Evolutionary conservation across 2,888 invertebrate species (phyloP), one percentile per base, ranked within the genome.

Genomic region (Mythimna loreyi): DNA sequence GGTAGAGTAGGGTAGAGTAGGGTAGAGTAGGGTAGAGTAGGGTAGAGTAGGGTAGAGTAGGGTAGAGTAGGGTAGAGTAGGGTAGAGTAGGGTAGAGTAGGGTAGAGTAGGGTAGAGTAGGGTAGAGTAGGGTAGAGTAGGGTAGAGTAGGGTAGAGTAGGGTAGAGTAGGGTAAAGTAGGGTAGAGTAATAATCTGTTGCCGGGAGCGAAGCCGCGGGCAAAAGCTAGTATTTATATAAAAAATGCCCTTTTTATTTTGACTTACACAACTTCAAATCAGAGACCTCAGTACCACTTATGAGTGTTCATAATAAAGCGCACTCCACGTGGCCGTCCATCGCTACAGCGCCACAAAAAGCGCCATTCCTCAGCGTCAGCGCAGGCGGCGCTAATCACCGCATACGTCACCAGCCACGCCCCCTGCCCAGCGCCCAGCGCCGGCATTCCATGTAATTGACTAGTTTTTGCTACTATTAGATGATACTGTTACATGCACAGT

Each of bases 301-400:
- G 25, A 63, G 33, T 40, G 28, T 33, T 72, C n/a, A 65, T 67
- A 61, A 70, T 70, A 56, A 53, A 77, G 25, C n/a, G 30, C 65
- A 33, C 60, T 59, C 16, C 33, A 36, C 28, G 58, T 67, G 23
- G 60, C 59, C 36, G 60, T 49, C 47, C 67, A 67, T 73, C 65
- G 40, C 47, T 62, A 16, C 62, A 69, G 55, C 50, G 64, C 75
- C 11, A 61, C 65, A 78, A 78, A 78, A 78, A 78, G 53, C 56
- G 69, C 69, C 50, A 85, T 87, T 84, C 78, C 74, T 86, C 86
- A 84, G 75, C 82, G 83, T 85, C 82, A 72, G 69, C 70, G 67
- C 85, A 85, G 82, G 53, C 40, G 66, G 65, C 73, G 57, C 79
- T 85, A 85, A 86, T 85, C 79, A 70, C 74, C 68, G 64, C 40